Base-by-base conservation (phyloP, 2,888 invertebrate genomes). In the Acrobasis repandana region DNA sequence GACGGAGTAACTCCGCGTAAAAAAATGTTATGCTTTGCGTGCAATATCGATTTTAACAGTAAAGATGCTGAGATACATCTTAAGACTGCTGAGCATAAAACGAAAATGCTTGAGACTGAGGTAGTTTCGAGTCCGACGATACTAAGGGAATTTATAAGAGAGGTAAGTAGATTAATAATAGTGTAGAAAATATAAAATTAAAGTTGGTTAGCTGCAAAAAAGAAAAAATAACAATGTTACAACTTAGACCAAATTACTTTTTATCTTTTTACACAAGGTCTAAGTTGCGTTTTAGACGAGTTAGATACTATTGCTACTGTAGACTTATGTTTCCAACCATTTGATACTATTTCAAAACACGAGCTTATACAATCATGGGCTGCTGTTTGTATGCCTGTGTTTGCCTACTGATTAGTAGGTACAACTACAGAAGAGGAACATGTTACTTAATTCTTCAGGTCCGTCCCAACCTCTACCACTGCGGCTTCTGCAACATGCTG, bases 401-500 rank as follows among this genome's bases (percentile, higher is more conserved):
- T 3, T 2, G 28, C 28, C 28, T 5, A 28, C 2, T 28, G 6
- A 6, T 28, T 28, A 38, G 38, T 11, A 34, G 9, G 34, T 34
- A 34, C 34, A 34, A n/a, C n/a, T n/a, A 28, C 28, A 28, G 28
- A 28, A 28, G 8, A 28, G 28, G 8, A 28, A 28, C 6, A 28
- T 28, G 1, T 49, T 49, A 9, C 16, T 49, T 49, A 11, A 33
- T 50, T 4, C 6, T 52, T 3, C 36, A 52, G 52, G 6, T 52
- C 11, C 36, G 36, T 11, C 36, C 52, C 18, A 75, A 79, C 52
- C 64, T 83, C 0, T 88, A 76, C 63, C 88, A 88, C 61, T 89
- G 88, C 63, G 86, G 81, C 1, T 66, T 67, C 38, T 89, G 88
- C 69, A 87, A 87, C 56, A 56, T 67, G 48, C 65, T 72, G 0